Percentiles rank a stretch among this genome's conserved stretches.
Evolutionary conservation across 2,113 vertebrate genomes (phyloP).

Genomic region (Talpa occidentalis): DNA sequence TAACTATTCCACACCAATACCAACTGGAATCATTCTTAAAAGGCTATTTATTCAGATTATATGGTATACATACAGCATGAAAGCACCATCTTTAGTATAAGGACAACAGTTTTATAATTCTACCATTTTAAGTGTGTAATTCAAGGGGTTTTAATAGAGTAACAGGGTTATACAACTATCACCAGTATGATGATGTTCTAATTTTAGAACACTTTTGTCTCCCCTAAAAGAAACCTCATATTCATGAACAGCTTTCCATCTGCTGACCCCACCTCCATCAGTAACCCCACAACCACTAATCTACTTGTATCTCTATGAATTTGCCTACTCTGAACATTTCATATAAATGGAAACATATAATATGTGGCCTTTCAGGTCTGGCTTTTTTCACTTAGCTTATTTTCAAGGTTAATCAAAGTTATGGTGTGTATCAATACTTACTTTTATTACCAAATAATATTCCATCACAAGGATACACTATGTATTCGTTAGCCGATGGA

Average conservation of each 20-base stretch:
- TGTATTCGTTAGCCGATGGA: neutral
- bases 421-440: neutral
- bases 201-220: neutral
- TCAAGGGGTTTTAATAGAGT: neutral
- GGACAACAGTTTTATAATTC: neutral
- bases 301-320: neutral
- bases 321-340: conserved; percentile 32
- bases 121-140: neutral
- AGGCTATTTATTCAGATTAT: conserved; percentile 31
- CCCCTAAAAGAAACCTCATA: neutral
- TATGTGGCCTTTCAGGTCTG: neutral
- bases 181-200: neutral
- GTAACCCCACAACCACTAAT: neutral
- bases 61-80: neutral
- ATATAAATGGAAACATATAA: neutral
- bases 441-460: neutral
- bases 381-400: neutral
- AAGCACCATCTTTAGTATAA: neutral
- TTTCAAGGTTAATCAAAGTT: neutral
- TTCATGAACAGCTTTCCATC: neutral
- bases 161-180: neutral
- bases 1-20: neutral
- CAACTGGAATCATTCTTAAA: conserved; percentile 15
- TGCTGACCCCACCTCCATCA: neutral
- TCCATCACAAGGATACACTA: neutral